Conservation (phyloP, 2,797 vertebrate species). For the Ptychadena robeensis region DNA sequence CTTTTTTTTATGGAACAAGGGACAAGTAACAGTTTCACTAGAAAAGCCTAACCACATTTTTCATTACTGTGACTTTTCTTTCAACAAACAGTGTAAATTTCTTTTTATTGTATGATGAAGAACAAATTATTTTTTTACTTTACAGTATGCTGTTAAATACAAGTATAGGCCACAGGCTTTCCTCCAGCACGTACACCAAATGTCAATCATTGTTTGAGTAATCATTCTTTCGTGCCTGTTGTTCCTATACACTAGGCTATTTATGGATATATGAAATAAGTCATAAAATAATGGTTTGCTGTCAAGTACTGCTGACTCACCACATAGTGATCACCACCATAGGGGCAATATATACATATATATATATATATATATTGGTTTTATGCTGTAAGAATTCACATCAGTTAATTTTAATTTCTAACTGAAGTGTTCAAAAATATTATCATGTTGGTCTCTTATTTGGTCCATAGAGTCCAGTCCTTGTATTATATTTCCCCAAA, state of each 20-base stretch:
- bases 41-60: neutral
- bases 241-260: constrained; percentile 46
- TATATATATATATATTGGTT: too few species aligned
- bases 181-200: constrained; percentile 48
- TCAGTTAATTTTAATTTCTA: too few species aligned
- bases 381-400: too few species aligned
- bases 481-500: too few species aligned
- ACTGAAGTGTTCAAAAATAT: too few species aligned
- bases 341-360: too few species aligned
- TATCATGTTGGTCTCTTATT: too few species aligned
- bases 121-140: constrained; percentile 37
- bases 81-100: neutral
- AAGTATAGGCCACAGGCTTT: constrained; percentile 43
- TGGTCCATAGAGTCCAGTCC: too few species aligned
- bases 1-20: neutral
- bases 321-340: too few species aligned
- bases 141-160: constrained; percentile 45
- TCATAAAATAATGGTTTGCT: constrained; percentile 55
- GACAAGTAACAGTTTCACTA: neutral
- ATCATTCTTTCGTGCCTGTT: constrained; percentile 48
- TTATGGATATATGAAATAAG: constrained; percentile 49
- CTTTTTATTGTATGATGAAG: constrained; percentile 2
- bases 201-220: constrained; percentile 44
- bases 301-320: constrained; percentile 47
- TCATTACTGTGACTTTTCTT: neutral